Evolutionary conservation across 1,140 invertebrate species (phyloP).

Genomic region (Drosophila micromelanica): DNA sequence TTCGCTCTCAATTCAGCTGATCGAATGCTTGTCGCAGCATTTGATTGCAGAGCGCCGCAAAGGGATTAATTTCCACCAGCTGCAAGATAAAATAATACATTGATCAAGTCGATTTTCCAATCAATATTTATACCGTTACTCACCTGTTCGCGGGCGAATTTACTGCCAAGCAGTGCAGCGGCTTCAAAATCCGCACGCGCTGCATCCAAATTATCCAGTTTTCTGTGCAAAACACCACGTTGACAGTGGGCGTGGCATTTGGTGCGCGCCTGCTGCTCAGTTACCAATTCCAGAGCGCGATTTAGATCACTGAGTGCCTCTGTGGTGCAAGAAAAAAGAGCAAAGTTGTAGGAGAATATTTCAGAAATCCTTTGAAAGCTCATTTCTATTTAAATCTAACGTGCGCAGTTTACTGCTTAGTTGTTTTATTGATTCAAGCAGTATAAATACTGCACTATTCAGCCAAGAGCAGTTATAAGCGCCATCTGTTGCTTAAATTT

Average conservation of each 20-base stretch:
- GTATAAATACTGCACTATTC: not conserved
- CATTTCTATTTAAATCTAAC: not conserved
- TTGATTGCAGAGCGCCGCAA: conserved; percentile 95
- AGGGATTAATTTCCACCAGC: conserved; percentile 92
- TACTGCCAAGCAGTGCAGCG: conserved; percentile 90
- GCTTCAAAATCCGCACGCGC: conserved; percentile 89
- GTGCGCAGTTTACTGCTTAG: conserved; percentile 6
- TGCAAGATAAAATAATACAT: conserved; percentile 67
- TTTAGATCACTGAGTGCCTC: conserved; percentile 90
- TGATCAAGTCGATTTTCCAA: too few relatives aligned
- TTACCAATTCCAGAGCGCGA: conserved; percentile 87
- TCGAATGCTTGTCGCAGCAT: conserved; percentile 90
- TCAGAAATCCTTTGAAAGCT: not conserved
- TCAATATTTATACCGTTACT: not conserved
- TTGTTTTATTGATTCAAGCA: not conserved
- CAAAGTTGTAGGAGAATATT: not conserved
- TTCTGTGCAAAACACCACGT: conserved; percentile 88
- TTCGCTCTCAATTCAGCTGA: conserved; percentile 58
- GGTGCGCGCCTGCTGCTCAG: conserved; percentile 86
- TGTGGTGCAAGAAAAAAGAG: conserved; percentile 73
- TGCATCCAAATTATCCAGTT: conserved; percentile 86
- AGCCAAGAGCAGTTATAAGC: conserved; percentile 2
- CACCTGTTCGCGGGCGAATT: conserved; percentile 90
- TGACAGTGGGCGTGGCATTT: conserved; percentile 91
- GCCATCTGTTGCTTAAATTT: conserved; percentile 7